These are phyloP conservation scores for Tamandua tetradactyla DNA, from an alignment of 2,797 vertebrate species.

Conservation along the genomic window DNA sequence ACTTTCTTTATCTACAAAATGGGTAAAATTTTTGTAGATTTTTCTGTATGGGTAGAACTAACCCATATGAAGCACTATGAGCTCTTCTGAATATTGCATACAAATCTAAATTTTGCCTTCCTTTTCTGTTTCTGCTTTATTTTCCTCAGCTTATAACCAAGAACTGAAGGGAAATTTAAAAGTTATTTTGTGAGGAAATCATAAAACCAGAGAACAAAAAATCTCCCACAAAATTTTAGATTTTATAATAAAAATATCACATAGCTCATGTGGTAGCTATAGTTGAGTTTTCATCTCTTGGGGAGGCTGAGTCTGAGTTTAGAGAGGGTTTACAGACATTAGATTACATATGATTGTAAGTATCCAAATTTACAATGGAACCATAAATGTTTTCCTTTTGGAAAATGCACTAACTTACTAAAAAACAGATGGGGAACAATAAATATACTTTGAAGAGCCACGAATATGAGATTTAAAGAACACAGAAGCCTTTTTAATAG, in stretches of 20 bases:
- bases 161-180: not conserved
- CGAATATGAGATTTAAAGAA: conserved; percentile 43
- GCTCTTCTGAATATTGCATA: not conserved
- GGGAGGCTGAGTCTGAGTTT: conserved; percentile 2
- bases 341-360: conserved; percentile 31
- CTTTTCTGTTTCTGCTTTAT: conserved; percentile 35
- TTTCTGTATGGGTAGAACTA: no score
- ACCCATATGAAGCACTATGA: not conserved
- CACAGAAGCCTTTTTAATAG: conserved; percentile 9
- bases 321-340: not conserved
- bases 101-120: conserved; percentile 9
- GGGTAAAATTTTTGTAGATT: no score
- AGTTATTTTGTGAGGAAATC: conserved; percentile 53
- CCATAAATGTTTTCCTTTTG: conserved; percentile 15
- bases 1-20: not conserved
- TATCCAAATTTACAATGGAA: conserved; percentile 54
- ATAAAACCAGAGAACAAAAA: conserved; percentile 19
- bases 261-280: not conserved
- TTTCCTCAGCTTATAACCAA: conserved; percentile 6
- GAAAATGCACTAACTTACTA: conserved; percentile 12
- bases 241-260: conserved; percentile 12
- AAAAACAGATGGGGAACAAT: conserved; percentile 35
- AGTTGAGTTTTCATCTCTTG: not conserved
- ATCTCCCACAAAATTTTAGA: not conserved
- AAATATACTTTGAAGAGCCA: conserved; percentile 29